Conservation (phyloP, 64 coral and sea anemone species). For the Montipora foliosa region DNA sequence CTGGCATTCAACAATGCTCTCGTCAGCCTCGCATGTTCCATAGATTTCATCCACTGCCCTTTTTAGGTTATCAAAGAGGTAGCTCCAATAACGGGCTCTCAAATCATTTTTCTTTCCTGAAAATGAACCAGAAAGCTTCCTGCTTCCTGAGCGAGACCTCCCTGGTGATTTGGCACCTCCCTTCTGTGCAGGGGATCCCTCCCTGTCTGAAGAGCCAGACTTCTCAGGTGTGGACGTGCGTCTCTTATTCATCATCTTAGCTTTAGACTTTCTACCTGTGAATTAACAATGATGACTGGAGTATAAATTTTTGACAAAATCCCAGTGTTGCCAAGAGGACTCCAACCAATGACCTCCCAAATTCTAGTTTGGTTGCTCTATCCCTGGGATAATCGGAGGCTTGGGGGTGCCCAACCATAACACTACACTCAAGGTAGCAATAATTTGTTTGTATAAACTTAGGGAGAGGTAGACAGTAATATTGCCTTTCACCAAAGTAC, state of each 20-base stretch:
- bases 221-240: slow-evolving; percentile 85
- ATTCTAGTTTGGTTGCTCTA: no score
- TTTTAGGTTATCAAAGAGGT: slow-evolving; percentile 98
- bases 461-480: no score
- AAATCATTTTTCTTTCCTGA: slow-evolving; percentile 93
- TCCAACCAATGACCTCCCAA: no score
- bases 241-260: slow-evolving; percentile 60
- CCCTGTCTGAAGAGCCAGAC: slow-evolving; percentile 90
- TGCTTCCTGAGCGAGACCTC: slow-evolving; percentile 68
- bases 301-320: no score
- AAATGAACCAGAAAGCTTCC: slow-evolving; percentile 60
- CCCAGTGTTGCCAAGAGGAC: no score
- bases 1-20: slow-evolving; percentile 97
- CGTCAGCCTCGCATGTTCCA: slow-evolving; percentile 94
- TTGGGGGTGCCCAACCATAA: no score
- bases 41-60: slow-evolving; percentile 99
- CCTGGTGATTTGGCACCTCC: slow-evolving; percentile 77
- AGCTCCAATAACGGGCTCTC: slow-evolving; percentile 97
- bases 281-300: neutral
- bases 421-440: no score
- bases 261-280: slow-evolving; percentile 68
- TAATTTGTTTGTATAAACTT: no score
- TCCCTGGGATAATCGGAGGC: no score
- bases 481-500: no score
- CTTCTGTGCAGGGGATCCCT: slow-evolving; percentile 78